Conservation (phyloP, 2,113 vertebrate genomes). For the Anoplopoma fimbria region DNA sequence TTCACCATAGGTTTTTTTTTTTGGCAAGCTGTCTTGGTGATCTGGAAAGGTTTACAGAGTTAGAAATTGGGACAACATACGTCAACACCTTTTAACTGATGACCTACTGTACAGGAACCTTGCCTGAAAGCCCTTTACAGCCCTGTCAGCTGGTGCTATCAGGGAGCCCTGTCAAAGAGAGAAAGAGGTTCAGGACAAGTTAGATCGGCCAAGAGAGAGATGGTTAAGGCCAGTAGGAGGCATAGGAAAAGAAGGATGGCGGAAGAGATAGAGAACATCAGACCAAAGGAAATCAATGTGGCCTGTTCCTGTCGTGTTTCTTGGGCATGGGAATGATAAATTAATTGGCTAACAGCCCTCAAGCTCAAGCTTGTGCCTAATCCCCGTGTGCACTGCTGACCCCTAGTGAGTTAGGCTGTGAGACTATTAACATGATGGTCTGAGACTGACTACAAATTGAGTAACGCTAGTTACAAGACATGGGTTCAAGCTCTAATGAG, state of each 20-base stretch:
- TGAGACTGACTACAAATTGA: slow-evolving; percentile 24
- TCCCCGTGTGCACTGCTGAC: slow-evolving; percentile 54
- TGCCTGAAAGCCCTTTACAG: slow-evolving; percentile 33
- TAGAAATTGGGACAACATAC: slow-evolving; percentile 14
- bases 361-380: slow-evolving; percentile 63
- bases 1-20: neutral
- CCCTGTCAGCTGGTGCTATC: slow-evolving; percentile 35
- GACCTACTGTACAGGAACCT: slow-evolving; percentile 30
- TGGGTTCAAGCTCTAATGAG: neutral
- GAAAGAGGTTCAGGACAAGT: slow-evolving; percentile 33
- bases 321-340: slow-evolving; percentile 68
- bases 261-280: slow-evolving; percentile 64
- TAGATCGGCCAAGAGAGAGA: slow-evolving; percentile 31
- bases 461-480: slow-evolving; percentile 6
- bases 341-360: slow-evolving; percentile 80
- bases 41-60: slow-evolving; percentile 18
- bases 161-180: slow-evolving; percentile 32
- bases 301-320: slow-evolving; percentile 64
- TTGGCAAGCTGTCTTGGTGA: slow-evolving; percentile 5
- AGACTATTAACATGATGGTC: slow-evolving; percentile 47
- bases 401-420: slow-evolving; percentile 27
- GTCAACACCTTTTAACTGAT: slow-evolving; percentile 29
- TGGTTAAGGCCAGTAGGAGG: slow-evolving; percentile 14
- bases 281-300: slow-evolving; percentile 77
- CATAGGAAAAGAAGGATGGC: slow-evolving; percentile 31